phyloP scores from a whole-genome alignment of 2,888 invertebrate genomes.

The Diabrotica balteata region DNA sequence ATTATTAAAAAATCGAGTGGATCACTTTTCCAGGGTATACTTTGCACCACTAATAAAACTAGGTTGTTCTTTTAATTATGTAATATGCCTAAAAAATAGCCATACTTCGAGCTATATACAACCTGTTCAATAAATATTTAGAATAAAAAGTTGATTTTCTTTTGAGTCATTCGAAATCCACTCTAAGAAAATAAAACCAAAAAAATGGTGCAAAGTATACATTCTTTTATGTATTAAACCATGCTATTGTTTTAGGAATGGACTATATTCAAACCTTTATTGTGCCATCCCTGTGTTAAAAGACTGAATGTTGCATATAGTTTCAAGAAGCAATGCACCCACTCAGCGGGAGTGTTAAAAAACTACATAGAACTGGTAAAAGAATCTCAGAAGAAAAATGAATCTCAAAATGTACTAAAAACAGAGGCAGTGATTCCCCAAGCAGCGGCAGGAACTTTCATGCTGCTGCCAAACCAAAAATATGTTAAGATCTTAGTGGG shows the following conservation, averaged over 20 bases:
- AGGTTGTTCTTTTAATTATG: too few species aligned
- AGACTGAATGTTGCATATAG: conserved; percentile 54
- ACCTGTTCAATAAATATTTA: too few species aligned
- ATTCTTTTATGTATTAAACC: too few species aligned
- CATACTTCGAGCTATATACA: too few species aligned
- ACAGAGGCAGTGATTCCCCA: conserved; percentile 31
- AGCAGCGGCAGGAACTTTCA: conserved; percentile 44
- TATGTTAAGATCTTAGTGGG: conserved; percentile 52
- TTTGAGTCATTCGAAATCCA: too few species aligned
- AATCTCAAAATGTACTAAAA: conserved; percentile 43
- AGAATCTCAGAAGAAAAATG: conserved; percentile 49
- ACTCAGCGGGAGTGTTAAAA: conserved; percentile 52
- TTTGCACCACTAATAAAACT: too few species aligned
- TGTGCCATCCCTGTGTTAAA: conserved; percentile 56
- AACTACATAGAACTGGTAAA: conserved; percentile 52
- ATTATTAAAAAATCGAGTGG: too few species aligned
- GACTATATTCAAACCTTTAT: conserved; percentile 52
- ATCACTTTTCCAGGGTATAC: too few species aligned
- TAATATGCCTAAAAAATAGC: too few species aligned
- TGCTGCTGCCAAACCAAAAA: conserved; percentile 53
- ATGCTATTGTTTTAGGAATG: conserved; percentile 49
- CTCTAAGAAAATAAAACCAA: too few species aligned
- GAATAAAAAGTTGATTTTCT: too few species aligned
- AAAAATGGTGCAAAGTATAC: too few species aligned
- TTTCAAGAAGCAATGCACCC: conserved; percentile 56